Percentiles rank a stretch among this genome's conserved stretches.
phyloP scores from a whole-genome alignment of 2,797 vertebrate species.

The Strix occidentalis region DNA sequence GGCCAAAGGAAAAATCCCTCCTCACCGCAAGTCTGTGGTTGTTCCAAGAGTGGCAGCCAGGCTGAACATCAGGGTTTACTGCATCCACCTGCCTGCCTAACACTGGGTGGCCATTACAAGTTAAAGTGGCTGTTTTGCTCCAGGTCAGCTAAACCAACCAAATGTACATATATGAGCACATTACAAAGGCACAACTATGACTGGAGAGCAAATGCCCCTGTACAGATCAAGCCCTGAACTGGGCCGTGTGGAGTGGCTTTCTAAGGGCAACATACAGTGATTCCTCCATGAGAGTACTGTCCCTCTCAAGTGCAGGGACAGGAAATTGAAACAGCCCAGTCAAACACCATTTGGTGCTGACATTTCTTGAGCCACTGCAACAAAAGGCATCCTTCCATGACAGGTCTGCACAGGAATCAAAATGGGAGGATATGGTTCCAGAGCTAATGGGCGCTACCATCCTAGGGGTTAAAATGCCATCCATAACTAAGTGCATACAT shows the following conservation, averaged over 20 bases:
- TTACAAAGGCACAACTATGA: background rate
- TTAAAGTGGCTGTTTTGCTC: background rate
- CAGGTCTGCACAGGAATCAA: background rate
- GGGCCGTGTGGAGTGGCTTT: background rate
- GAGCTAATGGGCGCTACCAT: accelerated
- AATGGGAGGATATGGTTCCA: background rate
- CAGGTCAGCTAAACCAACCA: background rate
- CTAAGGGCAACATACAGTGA: background rate
- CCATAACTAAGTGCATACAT: background rate
- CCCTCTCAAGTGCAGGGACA: background rate
- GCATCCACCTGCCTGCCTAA: background rate
- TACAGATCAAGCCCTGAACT: background rate
- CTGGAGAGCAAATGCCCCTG: accelerated
- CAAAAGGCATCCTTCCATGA: background rate
- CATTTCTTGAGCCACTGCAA: background rate
- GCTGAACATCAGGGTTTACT: background rate
- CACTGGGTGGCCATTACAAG: background rate
- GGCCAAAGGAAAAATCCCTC: background rate
- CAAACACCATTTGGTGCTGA: background rate
- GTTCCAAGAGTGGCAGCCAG: accelerated
- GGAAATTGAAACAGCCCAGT: background rate
- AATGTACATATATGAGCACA: background rate
- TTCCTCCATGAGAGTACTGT: background rate
- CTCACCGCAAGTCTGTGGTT: background rate
- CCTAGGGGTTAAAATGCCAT: background rate